Evolutionary conservation across 2,888 invertebrate species (phyloP).

Genomic region (Nemurella pictetii): DNA sequence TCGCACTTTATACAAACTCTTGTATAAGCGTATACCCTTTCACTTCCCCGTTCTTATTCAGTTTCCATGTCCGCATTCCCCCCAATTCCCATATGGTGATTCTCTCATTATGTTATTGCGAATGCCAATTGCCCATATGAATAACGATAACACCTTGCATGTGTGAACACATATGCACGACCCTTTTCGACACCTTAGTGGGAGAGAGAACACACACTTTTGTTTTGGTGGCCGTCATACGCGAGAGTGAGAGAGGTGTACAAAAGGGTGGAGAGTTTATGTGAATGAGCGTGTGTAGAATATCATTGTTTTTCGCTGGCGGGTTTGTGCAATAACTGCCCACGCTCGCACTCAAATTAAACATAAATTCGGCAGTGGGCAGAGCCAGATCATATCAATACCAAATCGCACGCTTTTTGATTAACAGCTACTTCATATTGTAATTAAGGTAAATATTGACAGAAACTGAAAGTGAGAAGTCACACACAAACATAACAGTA

Average conservation of each 20-base stretch:
- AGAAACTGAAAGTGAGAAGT: neutral
- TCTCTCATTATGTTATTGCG: neutral
- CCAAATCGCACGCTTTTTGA: neutral
- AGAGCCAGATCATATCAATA: neutral
- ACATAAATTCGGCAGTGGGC: neutral
- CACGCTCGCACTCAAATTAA: too few relatives aligned
- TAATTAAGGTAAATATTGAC: neutral
- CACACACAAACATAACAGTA: neutral
- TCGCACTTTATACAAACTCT: slow-evolving; percentile 33
- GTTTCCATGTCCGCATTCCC: neutral
- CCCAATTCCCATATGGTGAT: neutral
- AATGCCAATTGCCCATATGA: neutral
- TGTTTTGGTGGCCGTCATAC: too few relatives aligned
- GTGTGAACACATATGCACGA: neutral
- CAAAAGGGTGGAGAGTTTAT: neutral
- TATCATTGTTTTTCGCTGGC: neutral
- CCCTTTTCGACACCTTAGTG: neutral
- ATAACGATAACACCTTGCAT: neutral
- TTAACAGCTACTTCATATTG: neutral
- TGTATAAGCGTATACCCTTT: neutral
- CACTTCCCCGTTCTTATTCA: neutral
- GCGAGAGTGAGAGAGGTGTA: neutral
- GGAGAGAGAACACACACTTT: neutral
- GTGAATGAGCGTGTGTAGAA: neutral
- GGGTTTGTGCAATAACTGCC: neutral